phyloP scores from a whole-genome alignment of 2,113 vertebrate species.

The Chionodraco myersi region DNA sequence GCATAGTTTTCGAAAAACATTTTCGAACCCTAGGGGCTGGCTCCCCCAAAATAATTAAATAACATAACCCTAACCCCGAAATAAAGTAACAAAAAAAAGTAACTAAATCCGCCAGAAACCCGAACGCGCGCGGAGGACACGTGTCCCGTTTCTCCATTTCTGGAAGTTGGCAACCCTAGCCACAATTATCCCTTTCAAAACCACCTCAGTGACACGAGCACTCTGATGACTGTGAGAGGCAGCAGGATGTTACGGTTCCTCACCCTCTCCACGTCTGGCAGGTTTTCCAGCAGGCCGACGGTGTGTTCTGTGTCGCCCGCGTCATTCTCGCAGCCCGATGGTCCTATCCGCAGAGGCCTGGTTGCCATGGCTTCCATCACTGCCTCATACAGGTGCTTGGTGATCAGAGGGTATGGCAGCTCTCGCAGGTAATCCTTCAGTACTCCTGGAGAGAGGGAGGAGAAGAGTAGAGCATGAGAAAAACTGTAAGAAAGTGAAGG shows the following conservation, averaged over 20 bases:
- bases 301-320: constrained; percentile 87
- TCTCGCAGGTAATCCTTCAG: constrained; percentile 98
- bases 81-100: too few relatives aligned
- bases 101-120: too few relatives aligned
- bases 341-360: constrained; percentile 90
- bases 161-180: not conserved
- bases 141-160: too few relatives aligned
- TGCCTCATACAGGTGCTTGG: constrained; percentile 92
- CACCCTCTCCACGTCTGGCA: constrained; percentile 95
- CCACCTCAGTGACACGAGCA: not conserved
- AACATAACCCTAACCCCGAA: too few relatives aligned
- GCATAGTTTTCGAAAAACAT: too few relatives aligned
- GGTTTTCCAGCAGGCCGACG: constrained; percentile 88
- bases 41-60: too few relatives aligned
- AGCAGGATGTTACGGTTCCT: constrained; percentile 30
- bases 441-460: constrained; percentile 84
- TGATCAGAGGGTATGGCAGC: constrained; percentile 94
- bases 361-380: constrained; percentile 91
- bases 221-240: not conserved
- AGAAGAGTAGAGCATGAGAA: not conserved
- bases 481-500: not conserved
- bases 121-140: too few relatives aligned
- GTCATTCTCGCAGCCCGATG: constrained; percentile 90
- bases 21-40: too few relatives aligned
- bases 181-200: constrained; percentile 34